phyloP scores from a whole-genome alignment of 53 echinoderm and acorn worm species.

The Mesocentrotus franciscanus region DNA sequence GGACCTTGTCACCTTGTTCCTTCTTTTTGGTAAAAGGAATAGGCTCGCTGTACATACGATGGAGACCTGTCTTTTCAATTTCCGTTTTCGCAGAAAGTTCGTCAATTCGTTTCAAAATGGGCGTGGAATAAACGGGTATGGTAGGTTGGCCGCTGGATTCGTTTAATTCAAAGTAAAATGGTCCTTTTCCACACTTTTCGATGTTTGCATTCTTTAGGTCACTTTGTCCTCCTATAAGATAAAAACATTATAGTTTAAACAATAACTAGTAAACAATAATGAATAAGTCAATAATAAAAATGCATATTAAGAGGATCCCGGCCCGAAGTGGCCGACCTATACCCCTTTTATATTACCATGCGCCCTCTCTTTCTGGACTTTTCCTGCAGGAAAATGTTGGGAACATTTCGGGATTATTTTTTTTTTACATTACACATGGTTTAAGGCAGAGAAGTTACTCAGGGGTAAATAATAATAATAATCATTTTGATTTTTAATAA shows the following conservation, averaged over 20 bases:
- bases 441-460: too few relatives aligned
- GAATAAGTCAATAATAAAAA: too few relatives aligned
- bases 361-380: too few relatives aligned
- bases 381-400: too few relatives aligned
- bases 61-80: background rate
- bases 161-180: conserved; percentile 3
- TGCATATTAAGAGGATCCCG: too few relatives aligned
- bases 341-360: too few relatives aligned
- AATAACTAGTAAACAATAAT: too few relatives aligned
- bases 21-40: conserved; percentile 15
- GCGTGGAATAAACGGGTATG: background rate
- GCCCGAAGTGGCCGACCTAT: too few relatives aligned
- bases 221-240: background rate
- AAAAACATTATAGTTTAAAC: background rate
- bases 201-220: background rate
- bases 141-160: background rate
- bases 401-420: too few relatives aligned
- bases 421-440: too few relatives aligned
- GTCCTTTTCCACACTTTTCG: background rate
- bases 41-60: conserved; percentile 42
- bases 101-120: background rate
- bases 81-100: background rate
- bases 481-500: too few relatives aligned
- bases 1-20: background rate
- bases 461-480: too few relatives aligned